Evolutionary conservation across 2,888 invertebrate species (phyloP).

Genomic region (Clitarchus hookeri): DNA sequence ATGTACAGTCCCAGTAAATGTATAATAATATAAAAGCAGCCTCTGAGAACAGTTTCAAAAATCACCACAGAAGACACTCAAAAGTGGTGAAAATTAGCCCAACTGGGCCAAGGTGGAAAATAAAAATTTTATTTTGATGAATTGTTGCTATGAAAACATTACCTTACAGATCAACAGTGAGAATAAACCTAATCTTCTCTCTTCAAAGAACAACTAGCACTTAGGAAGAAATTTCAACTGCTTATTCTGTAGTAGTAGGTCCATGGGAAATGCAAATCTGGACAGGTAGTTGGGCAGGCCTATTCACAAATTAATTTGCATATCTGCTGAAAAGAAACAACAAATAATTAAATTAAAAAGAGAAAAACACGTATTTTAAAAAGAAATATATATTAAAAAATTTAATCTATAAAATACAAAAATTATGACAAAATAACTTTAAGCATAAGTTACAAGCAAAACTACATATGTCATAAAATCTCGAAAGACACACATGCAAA

Average conservation of each 20-base stretch:
- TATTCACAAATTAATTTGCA: not conserved
- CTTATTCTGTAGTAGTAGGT: not conserved
- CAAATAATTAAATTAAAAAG: not conserved
- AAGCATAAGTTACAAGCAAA: no score
- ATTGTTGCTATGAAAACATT: slow-evolving; percentile 3
- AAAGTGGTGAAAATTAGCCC: slow-evolving; percentile 8
- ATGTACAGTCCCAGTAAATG: no score
- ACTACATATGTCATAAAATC: no score
- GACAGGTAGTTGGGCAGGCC: not conserved
- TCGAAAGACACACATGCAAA: no score
- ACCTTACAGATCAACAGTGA: slow-evolving; percentile 14
- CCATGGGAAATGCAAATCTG: not conserved
- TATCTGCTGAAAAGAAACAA: slow-evolving; percentile 6
- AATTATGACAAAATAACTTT: no score
- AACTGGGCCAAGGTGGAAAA: not conserved
- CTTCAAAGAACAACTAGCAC: slow-evolving; percentile 28
- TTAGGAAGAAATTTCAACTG: slow-evolving; percentile 20
- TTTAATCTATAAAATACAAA: no score
- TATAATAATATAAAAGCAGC: not conserved
- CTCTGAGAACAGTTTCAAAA: not conserved
- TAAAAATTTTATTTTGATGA: not conserved
- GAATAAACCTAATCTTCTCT: slow-evolving; percentile 30
- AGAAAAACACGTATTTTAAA: not conserved
- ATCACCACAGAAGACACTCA: not conserved
- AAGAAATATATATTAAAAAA: no score